Evolutionary conservation across 2,797 vertebrate species (phyloP), one percentile per base, ranked within the genome.

Genomic region (Scyliorhinus canicula): DNA sequence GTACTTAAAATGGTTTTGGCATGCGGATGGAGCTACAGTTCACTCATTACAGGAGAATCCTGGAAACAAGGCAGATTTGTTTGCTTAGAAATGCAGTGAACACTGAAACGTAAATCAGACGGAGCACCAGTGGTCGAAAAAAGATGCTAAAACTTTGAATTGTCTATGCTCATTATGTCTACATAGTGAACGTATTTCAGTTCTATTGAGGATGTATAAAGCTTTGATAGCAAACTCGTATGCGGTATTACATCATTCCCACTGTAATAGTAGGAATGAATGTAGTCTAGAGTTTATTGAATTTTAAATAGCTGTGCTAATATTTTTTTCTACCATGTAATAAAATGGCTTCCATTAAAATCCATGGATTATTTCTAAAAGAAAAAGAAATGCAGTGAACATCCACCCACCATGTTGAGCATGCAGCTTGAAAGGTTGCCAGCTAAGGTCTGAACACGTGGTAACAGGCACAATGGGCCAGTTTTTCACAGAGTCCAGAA

Each of bases 71-170:
- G 1, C 85, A 57, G 85, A 35, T 14, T n/a, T 7, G 52, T 35
- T 12, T n/a, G 85, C 9, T 35, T 35, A 55, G 31, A 21, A 44
- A 84, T 26, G 79, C 69, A n/a, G n/a, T n/a, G n/a, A n/a, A n/a
- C 98, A 95, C 98, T 99, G 97, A 99, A 99, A 96, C 98, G 98
- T 95, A 99, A 99, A 97, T 97, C 98, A 93, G 99, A 99, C 52
- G 98, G 98, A 95, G 98, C 97, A 47, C 96, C 98, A 86, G 99
- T 93, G 99, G 99, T 95, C 98, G 99, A 95, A 98, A 98, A 96
- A 99, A 99, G 97, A 99, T 99, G 96, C 97, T 99, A 95, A 99
- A 99, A 97, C 98, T 99, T 98, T 99, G 97, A 99, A 71, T 71
- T 95, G 93, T 95, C 95, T 96, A 96, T 96, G 96, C 95, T 93